Conservation (phyloP, 2,797 vertebrate genomes). For the Chaetophractus vellerosus region DNA sequence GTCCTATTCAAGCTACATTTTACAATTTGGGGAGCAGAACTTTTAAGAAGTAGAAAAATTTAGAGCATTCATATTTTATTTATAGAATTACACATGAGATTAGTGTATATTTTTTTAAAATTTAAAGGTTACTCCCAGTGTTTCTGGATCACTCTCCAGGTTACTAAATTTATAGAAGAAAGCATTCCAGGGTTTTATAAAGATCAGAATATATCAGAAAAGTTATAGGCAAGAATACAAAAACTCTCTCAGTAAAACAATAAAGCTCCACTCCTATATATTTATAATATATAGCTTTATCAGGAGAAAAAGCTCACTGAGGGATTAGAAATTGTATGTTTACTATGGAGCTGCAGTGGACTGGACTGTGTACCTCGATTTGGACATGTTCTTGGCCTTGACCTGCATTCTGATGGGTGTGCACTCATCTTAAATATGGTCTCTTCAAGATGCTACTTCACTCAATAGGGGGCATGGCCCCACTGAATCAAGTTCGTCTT, state of each 20-base stretch:
- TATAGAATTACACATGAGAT: background rate
- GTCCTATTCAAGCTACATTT: background rate
- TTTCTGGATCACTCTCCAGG: background rate
- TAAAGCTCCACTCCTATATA: background rate
- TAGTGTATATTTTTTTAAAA: background rate
- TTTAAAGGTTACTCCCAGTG: background rate
- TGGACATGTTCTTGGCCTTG: too few relatives aligned
- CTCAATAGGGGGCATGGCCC: too few relatives aligned
- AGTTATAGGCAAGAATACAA: background rate
- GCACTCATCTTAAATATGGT: too few relatives aligned
- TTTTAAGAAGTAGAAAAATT: background rate
- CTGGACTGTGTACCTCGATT: too few relatives aligned
- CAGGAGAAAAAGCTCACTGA: background rate
- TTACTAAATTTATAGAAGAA: background rate
- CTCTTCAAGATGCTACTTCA: too few relatives aligned
- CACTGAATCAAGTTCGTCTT: too few relatives aligned
- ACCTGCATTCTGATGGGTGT: too few relatives aligned
- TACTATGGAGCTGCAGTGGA: background rate
- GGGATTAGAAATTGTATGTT: background rate
- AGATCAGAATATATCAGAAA: background rate
- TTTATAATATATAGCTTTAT: background rate
- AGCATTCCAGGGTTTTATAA: background rate
- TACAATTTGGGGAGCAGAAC: background rate
- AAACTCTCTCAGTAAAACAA: background rate
- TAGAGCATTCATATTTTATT: background rate